Percentiles rank a stretch among this genome's conserved stretches.
Evolutionary conservation across 2,888 invertebrate species (phyloP).

Genomic region (Drosophila silvestris): DNA sequence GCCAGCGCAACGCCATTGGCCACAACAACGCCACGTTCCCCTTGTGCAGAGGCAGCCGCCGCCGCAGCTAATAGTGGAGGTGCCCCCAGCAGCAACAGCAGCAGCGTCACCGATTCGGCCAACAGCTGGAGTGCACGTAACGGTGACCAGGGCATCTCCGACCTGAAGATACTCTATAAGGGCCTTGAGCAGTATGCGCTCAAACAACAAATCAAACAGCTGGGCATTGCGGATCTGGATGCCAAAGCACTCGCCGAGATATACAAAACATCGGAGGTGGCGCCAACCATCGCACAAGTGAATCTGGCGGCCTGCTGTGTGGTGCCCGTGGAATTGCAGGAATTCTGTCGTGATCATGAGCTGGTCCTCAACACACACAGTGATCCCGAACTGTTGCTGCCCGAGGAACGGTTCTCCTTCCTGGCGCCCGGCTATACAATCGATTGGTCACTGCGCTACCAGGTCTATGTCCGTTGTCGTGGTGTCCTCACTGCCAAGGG

Average conservation of each 20-base stretch:
- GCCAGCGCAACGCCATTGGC: conserved; percentile 56
- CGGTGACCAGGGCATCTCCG: conserved; percentile 85
- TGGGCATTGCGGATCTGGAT: conserved; percentile 96
- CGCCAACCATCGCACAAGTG: conserved; percentile 96
- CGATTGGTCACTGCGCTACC: conserved; percentile 94
- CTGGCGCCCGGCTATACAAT: conserved; percentile 86
- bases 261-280: conserved; percentile 91
- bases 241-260: conserved; percentile 91
- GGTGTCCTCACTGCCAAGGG: conserved; percentile 97
- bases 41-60: conserved; percentile 13
- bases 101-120: conserved; percentile 42
- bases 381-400: conserved; percentile 90
- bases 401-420: conserved; percentile 86
- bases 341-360: conserved; percentile 95
- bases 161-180: conserved; percentile 91
- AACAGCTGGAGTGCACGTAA: conserved; percentile 86
- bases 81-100: conserved; percentile 73
- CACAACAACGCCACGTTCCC: conserved; percentile 49
- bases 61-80: conserved; percentile 14
- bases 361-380: conserved; percentile 98
- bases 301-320: conserved; percentile 97
- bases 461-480: conserved; percentile 95
- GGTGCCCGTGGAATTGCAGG: conserved; percentile 95
- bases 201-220: conserved; percentile 88
- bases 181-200: conserved; percentile 90